Conservation (phyloP, 2,888 invertebrate genomes). For the Sceliomorpha sp. region DNA sequence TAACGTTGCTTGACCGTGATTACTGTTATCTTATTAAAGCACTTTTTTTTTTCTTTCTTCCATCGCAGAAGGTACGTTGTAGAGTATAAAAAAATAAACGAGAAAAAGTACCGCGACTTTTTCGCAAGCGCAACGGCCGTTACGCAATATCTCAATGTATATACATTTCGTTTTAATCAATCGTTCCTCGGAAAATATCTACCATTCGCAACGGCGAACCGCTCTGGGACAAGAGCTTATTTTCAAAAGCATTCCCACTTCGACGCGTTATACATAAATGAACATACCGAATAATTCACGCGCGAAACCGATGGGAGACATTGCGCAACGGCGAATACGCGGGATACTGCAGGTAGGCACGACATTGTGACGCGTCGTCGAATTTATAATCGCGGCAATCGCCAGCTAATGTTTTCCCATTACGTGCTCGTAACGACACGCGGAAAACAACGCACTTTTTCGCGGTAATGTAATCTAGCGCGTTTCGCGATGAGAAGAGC, state of each 20-base stretch:
- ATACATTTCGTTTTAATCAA: too few species aligned
- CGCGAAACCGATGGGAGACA: too few species aligned
- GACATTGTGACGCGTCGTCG: slow-evolving; percentile 16
- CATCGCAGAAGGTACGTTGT: slow-evolving; percentile 38
- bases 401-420: slow-evolving; percentile 23
- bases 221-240: too few species aligned
- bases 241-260: too few species aligned
- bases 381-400: slow-evolving; percentile 32
- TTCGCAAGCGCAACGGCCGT: too few species aligned
- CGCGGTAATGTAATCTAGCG: background rate
- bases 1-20: slow-evolving; percentile 51
- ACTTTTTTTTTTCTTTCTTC: slow-evolving; percentile 13
- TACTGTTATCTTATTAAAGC: slow-evolving; percentile 50
- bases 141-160: too few species aligned
- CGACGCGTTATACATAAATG: too few species aligned
- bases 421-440: too few species aligned
- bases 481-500: background rate
- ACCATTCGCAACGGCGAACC: too few species aligned
- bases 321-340: slow-evolving; percentile 15
- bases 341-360: too few species aligned
- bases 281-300: too few species aligned
- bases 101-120: slow-evolving; percentile 10
- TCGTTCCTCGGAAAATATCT: too few species aligned
- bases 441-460: slow-evolving; percentile 16
- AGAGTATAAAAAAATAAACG: slow-evolving; percentile 19